phyloP scores from a whole-genome alignment of 2,113 vertebrate species.

The Sakesphorus luctuosus region DNA sequence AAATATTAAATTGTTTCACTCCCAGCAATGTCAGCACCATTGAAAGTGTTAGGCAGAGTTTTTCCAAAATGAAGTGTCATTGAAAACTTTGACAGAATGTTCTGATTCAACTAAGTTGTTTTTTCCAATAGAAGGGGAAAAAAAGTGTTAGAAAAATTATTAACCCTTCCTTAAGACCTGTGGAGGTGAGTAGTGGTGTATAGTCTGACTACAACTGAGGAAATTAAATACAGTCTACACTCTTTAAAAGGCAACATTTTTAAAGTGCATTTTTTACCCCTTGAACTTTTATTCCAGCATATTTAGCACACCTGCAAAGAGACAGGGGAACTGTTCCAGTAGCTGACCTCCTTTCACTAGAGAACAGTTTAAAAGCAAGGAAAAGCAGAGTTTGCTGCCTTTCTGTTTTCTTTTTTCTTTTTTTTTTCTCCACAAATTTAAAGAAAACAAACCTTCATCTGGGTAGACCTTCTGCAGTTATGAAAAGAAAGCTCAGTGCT shows the following conservation, averaged over 20 bases:
- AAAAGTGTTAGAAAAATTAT: constrained; percentile 3
- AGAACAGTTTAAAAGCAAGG: neutral
- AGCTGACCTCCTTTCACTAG: neutral
- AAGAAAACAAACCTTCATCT: neutral
- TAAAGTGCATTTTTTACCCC: neutral
- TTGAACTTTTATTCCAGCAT: neutral
- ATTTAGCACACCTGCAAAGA: neutral
- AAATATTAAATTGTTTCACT: neutral
- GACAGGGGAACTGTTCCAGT: neutral
- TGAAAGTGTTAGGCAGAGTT: neutral
- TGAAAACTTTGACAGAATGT: constrained; percentile 11
- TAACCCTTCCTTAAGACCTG: neutral
- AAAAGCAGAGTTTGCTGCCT: neutral
- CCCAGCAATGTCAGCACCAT: neutral
- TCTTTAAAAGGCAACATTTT: neutral
- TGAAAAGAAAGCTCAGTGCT: neutral
- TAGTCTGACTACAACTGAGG: neutral
- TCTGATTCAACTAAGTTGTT: neutral
- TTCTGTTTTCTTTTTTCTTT: neutral
- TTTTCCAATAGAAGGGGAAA: neutral
- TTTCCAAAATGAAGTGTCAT: constrained; percentile 26
- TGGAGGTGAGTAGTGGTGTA: neutral
- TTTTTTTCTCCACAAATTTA: neutral
- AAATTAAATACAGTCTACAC: constrained; percentile 2
- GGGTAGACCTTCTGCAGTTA: neutral